phyloP scores from a whole-genome alignment of 2,797 vertebrate genomes.

The Brotula barbata region DNA sequence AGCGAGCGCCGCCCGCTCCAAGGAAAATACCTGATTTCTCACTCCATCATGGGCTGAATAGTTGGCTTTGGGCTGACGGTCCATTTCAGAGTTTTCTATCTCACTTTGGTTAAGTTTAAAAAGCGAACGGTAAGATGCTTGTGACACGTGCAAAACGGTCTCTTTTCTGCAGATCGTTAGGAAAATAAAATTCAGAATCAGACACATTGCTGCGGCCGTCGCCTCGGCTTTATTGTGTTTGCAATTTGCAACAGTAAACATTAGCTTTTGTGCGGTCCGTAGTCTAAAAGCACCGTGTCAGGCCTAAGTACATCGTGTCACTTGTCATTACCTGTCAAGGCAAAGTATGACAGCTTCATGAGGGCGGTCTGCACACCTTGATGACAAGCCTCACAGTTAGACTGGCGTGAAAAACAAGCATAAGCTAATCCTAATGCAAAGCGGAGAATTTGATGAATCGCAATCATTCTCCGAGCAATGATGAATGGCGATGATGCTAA shows the following conservation, averaged over 20 bases:
- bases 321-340: slow-evolving; percentile 41
- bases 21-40: slow-evolving; percentile 59
- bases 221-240: slow-evolving; percentile 14
- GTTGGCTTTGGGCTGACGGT: slow-evolving; percentile 50
- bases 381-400: slow-evolving; percentile 40
- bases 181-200: slow-evolving; percentile 14
- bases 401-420: slow-evolving; percentile 57
- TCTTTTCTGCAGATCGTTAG: slow-evolving; percentile 25
- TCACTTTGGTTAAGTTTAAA: slow-evolving; percentile 28
- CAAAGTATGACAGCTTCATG: slow-evolving; percentile 42
- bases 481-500: slow-evolving; percentile 72
- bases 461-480: slow-evolving; percentile 52
- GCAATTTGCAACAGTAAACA: slow-evolving; percentile 1
- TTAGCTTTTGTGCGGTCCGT: slow-evolving; percentile 1
- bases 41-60: slow-evolving; percentile 57
- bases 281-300: slow-evolving; percentile 10
- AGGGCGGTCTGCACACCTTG: slow-evolving; percentile 38
- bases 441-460: slow-evolving; percentile 64
- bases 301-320: slow-evolving; percentile 39
- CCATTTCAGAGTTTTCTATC: slow-evolving; percentile 55
- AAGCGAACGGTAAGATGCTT: slow-evolving; percentile 29
- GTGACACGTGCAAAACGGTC: slow-evolving; percentile 22
- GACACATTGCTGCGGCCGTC: slow-evolving; percentile 2
- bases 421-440: slow-evolving; percentile 65
- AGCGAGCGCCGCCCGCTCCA: slow-evolving; percentile 34